These are phyloP conservation scores for Champsocephalus gunnari DNA, from an alignment of 2,797 vertebrate species.

Conservation along the genomic window DNA sequence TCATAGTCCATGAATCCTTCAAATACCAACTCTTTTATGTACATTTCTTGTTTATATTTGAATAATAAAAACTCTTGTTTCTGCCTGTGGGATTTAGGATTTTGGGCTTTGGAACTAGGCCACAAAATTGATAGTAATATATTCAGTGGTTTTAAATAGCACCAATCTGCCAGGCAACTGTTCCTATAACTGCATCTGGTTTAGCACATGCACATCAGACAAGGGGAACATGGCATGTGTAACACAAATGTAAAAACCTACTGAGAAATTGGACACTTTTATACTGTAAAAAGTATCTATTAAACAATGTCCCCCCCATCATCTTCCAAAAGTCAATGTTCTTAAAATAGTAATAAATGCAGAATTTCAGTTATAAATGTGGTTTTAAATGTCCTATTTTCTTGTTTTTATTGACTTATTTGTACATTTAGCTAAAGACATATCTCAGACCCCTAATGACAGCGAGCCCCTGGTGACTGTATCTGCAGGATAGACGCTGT, in stretches of 20 bases:
- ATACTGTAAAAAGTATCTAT: too few species aligned
- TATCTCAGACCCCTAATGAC: background rate
- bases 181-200: slow-evolving; percentile 10
- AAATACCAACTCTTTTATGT: background rate
- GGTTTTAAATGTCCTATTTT: background rate
- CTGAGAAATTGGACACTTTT: too few species aligned
- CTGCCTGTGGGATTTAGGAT: background rate
- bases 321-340: background rate
- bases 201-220: slow-evolving; percentile 3
- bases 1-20: background rate
- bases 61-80: slow-evolving; percentile 4
- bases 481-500: slow-evolving; percentile 13
- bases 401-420: background rate
- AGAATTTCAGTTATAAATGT: background rate
- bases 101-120: slow-evolving; percentile 44
- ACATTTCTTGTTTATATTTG: slow-evolving; percentile 11
- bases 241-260: background rate
- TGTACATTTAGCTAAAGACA: background rate
- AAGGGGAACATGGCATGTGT: background rate
- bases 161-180: slow-evolving; percentile 5
- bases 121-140: slow-evolving; percentile 25
- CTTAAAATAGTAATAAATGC: background rate
- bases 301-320: too few species aligned
- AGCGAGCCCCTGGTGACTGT: slow-evolving; percentile 25
- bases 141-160: slow-evolving; percentile 27